Conservation (phyloP, 1,140 invertebrate genomes). For the Chionoecetes opilio region DNA sequence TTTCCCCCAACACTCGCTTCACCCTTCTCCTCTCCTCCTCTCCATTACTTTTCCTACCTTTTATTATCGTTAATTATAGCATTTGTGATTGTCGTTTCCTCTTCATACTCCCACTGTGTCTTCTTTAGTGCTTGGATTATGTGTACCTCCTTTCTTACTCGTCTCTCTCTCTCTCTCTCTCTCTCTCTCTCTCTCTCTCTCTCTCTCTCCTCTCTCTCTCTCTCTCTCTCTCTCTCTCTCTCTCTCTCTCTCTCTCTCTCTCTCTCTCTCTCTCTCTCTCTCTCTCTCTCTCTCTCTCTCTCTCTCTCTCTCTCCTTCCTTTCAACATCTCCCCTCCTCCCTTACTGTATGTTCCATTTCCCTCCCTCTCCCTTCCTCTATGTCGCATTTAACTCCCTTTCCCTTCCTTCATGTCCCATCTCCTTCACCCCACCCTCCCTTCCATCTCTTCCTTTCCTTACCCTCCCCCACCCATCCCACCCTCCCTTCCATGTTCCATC, state of each 20-base stretch:
- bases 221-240: background rate
- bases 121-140: no score
- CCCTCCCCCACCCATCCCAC: background rate
- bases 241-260: conserved; percentile 32
- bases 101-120: background rate
- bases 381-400: background rate
- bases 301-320: background rate
- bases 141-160: background rate
- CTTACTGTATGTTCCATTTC: conserved; percentile 18
- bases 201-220: conserved; percentile 25
- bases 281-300: conserved; percentile 54
- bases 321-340: conserved; percentile 1
- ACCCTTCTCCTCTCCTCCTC: background rate
- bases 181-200: no score
- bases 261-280: conserved; percentile 37
- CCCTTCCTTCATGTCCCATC: background rate
- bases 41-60: background rate
- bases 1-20: no score
- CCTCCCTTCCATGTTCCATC: background rate
- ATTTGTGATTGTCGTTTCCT: background rate
- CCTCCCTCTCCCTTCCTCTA: conserved; percentile 43
- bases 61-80: background rate
- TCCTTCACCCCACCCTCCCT: background rate
- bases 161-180: no score
- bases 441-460: background rate